Evolutionary conservation across 2,888 invertebrate genomes (phyloP).

Genomic region (Dusona sp.): DNA sequence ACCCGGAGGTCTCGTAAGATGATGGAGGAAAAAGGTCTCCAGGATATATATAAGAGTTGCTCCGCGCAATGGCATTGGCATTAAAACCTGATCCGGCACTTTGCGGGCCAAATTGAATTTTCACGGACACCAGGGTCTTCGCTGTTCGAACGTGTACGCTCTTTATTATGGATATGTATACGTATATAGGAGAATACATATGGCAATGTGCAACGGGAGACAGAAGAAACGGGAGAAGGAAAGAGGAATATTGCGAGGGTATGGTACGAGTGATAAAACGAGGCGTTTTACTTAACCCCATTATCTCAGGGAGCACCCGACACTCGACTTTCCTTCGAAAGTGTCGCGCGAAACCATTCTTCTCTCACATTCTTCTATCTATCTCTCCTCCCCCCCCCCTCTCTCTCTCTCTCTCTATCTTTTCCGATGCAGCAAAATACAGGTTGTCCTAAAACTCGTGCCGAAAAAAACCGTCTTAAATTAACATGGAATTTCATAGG

Average conservation of each 20-base stretch:
- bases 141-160: conserved; percentile 33
- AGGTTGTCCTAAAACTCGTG: background rate
- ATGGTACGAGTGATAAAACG: conserved; percentile 73
- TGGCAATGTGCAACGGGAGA: background rate
- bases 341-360: conserved; percentile 59
- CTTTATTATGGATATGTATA: background rate
- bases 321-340: conserved; percentile 63
- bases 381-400: background rate
- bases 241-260: conserved; percentile 19
- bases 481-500: background rate
- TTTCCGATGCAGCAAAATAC: conserved; percentile 10
- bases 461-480: background rate
- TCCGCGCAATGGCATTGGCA: conserved; percentile 74
- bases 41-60: conserved; percentile 17
- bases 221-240: conserved; percentile 11
- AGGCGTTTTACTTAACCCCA: conserved; percentile 76
- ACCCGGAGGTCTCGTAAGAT: conserved; percentile 5
- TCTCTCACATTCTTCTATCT: conserved; percentile 38
- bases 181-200: background rate
- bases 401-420: background rate
- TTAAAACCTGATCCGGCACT: conserved; percentile 79
- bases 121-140: conserved; percentile 60
- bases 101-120: conserved; percentile 78
- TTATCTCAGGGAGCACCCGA: conserved; percentile 70
- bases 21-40: conserved; percentile 15